Evolutionary conservation across 2,888 invertebrate species (phyloP).

Genomic region (Onchidella celtica): DNA sequence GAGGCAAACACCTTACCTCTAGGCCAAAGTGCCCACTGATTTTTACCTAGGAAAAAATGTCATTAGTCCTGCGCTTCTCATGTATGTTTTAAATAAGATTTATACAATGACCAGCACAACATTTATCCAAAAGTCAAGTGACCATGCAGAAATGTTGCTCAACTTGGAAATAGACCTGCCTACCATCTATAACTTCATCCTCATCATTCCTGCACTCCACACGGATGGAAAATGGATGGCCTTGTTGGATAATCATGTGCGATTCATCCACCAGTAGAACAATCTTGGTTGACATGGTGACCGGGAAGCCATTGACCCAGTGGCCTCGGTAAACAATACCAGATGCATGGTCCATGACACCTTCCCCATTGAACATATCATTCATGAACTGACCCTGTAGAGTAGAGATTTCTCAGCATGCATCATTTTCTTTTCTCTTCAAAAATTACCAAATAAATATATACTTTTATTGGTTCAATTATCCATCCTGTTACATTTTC

Average conservation of each 20-base stretch:
- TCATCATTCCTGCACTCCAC: slow-evolving; percentile 72
- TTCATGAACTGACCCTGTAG: slow-evolving; percentile 77
- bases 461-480: too few species aligned
- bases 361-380: slow-evolving; percentile 76
- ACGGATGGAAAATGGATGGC: slow-evolving; percentile 68
- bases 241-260: slow-evolving; percentile 66
- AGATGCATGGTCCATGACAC: slow-evolving; percentile 74
- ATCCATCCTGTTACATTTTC: too few species aligned
- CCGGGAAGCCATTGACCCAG: slow-evolving; percentile 76
- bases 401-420: not conserved
- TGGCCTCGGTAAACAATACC: slow-evolving; percentile 76
- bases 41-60: too few species aligned
- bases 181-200: slow-evolving; percentile 72
- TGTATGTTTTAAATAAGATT: too few species aligned
- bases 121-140: too few species aligned
- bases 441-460: too few species aligned
- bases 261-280: slow-evolving; percentile 58
- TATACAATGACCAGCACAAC: too few species aligned
- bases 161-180: too few species aligned
- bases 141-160: too few species aligned
- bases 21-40: too few species aligned
- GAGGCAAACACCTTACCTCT: too few species aligned
- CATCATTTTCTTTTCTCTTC: not conserved
- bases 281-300: slow-evolving; percentile 69
- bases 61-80: too few species aligned